These are phyloP conservation scores for Akabosia matsudoensis DNA, from an alignment of 1,140 invertebrate genomes.

Conservation along the genomic window DNA sequence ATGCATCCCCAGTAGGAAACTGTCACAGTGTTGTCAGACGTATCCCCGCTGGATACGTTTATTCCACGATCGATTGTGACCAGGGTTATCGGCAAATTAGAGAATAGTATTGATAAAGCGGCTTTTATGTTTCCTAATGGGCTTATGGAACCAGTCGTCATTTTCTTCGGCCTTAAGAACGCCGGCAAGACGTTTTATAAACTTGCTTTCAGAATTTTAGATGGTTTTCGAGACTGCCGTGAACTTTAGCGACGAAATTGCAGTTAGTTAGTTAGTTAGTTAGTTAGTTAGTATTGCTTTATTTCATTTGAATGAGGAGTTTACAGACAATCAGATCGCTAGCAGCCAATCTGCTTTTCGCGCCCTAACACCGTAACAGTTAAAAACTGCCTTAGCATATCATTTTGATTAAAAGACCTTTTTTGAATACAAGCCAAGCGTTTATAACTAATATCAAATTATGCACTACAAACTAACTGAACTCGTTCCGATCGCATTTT, in stretches of 20 bases:
- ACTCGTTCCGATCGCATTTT: too few species aligned
- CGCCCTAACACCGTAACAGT: too few species aligned
- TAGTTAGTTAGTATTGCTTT: too few species aligned
- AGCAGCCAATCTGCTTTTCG: too few species aligned
- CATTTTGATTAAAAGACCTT: too few species aligned
- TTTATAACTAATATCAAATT: too few species aligned
- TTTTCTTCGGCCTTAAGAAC: conserved; percentile 54
- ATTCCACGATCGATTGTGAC: not conserved
- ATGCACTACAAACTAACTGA: too few species aligned
- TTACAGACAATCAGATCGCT: too few species aligned
- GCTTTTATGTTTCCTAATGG: conserved; percentile 34
- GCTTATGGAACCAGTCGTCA: conserved; percentile 50
- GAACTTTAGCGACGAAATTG: not conserved
- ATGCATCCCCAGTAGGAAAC: conserved; percentile 21
- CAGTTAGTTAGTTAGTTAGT: too few species aligned
- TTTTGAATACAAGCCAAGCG: too few species aligned
- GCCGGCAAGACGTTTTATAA: conserved; percentile 55
- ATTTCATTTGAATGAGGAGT: too few species aligned
- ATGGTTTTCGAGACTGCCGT: conserved; percentile 36
- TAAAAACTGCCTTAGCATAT: too few species aligned
- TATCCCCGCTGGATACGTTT: conserved; percentile 3
- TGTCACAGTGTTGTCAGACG: not conserved
- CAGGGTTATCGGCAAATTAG: not conserved
- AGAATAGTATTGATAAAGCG: not conserved
- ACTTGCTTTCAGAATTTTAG: conserved; percentile 54